Base-by-base conservation (phyloP, 2,113 vertebrate species). In the Arvicanthis niloticus region DNA sequence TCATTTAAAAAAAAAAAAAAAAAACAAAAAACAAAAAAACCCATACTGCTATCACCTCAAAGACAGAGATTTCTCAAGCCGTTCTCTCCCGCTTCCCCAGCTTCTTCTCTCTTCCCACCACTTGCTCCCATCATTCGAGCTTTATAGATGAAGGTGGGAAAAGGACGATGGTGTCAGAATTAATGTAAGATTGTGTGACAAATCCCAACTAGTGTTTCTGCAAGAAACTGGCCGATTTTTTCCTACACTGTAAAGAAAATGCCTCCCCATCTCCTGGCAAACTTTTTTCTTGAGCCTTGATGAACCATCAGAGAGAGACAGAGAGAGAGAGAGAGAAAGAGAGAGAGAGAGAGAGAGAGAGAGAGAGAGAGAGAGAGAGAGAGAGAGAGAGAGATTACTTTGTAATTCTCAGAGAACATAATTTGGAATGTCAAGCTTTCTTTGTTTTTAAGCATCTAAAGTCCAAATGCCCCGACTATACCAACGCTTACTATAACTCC, bases 151-250 rank as follows among this genome's bases (percentile, higher is more conserved):
- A 94, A 86, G 11, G 37, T 21, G 24, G 86, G 89, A 29, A 84
- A 73, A 68, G 81, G 56, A 34, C 88, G 3, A 15, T 7, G 88
- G 51, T 29, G 8, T 56, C 56, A 40, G 31, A 65, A 40, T 34
- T 77, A 76, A 91, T 72, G 31, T 60, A 82, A 95, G 97, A 93
- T 73, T 76, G 40, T 19, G 72, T 94, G 91, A 73, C 91, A 96
- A 87, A 26, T 84, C 40, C 67, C 76, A 88, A 93, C 80, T 93
- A 68, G 24, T 62, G 31, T 62, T 91, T 96, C 89, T 93, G 31
- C 15, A 91, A 96, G 93, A 89, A 91, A 95, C 86, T 95, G 96
- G 96, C 94, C 96, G 89, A 91, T 87, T 67, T 93, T 95, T 91
- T 31, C 91, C 91, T 34, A 62, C 85, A 22, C 45, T 31, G 58